A percentile compares a stretch with the other conserved stretches of the same genome.
phyloP scores from a whole-genome alignment of 2,113 vertebrate genomes.

The Sander lucioperca region DNA sequence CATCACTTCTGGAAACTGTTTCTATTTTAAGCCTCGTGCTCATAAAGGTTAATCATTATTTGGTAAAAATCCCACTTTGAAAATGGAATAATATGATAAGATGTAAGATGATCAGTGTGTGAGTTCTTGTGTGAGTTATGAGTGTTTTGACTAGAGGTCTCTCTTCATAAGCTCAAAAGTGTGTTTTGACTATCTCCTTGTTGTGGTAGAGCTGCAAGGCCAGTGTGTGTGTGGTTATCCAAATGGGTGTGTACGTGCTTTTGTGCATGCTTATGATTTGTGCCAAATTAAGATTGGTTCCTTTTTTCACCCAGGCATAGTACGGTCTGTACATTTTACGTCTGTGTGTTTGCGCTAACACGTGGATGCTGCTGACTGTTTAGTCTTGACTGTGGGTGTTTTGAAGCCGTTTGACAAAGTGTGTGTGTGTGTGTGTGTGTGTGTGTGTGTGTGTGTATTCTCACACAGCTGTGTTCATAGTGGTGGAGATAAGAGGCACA shows the following conservation, averaged over 20 bases:
- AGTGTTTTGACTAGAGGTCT: slow-evolving; percentile 23
- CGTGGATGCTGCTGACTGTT: slow-evolving; percentile 32
- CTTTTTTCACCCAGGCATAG: slow-evolving; percentile 19
- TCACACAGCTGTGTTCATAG: slow-evolving; percentile 68
- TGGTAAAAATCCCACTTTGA: not conserved
- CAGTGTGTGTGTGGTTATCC: not conserved
- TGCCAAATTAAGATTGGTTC: slow-evolving; percentile 20
- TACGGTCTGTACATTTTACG: slow-evolving; percentile 47
- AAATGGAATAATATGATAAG: not conserved
- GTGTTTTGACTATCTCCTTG: not conserved
- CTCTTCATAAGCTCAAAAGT: not conserved
- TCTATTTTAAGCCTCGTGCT: not conserved
- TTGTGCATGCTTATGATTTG: not conserved
- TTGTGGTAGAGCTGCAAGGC: slow-evolving; percentile 12
- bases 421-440: not conserved
- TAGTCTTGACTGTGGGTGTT: slow-evolving; percentile 56
- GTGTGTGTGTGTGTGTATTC: slow-evolving; percentile 16
- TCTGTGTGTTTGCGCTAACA: slow-evolving; percentile 49
- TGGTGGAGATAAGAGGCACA: slow-evolving; percentile 20
- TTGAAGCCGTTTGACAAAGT: slow-evolving; percentile 49
- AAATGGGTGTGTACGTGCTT: not conserved
- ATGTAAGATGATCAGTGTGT: not conserved
- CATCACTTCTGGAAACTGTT: slow-evolving; percentile 10
- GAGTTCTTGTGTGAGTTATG: not conserved
- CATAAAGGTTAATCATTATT: not conserved